These are phyloP conservation scores for Xylota sylvarum DNA, from an alignment of 2,888 invertebrate species.

Conservation along the genomic window DNA sequence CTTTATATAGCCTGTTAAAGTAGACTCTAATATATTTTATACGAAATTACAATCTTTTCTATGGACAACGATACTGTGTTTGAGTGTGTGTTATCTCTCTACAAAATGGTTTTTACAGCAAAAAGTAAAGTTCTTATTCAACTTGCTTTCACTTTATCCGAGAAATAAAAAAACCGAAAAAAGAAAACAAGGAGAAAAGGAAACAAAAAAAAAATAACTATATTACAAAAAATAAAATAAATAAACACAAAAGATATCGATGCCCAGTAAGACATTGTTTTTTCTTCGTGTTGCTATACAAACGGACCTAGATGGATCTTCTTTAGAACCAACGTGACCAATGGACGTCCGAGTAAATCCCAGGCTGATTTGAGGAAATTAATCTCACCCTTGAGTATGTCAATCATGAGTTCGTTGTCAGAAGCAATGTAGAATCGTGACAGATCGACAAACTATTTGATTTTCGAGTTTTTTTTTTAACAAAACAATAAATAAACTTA, in stretches of 20 bases:
- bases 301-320: slow-evolving; percentile 93
- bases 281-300: slow-evolving; percentile 65
- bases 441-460: slow-evolving; percentile 96
- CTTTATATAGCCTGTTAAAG: no score
- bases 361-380: slow-evolving; percentile 99
- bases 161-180: slow-evolving; percentile 68
- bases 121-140: not conserved
- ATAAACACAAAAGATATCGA: slow-evolving; percentile 51
- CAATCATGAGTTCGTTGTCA: slow-evolving; percentile 98
- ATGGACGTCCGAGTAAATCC: slow-evolving; percentile 98
- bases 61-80: slow-evolving; percentile 17
- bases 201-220: slow-evolving; percentile 78
- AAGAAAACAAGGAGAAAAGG: slow-evolving; percentile 73
- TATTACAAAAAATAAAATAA: slow-evolving; percentile 18
- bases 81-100: not conserved
- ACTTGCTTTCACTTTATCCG: slow-evolving; percentile 69
- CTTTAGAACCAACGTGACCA: slow-evolving; percentile 95
- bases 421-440: slow-evolving; percentile 99
- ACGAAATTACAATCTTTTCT: not conserved
- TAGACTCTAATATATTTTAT: not conserved
- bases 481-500: slow-evolving; percentile 50
- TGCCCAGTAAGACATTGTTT: slow-evolving; percentile 20
- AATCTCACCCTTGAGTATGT: slow-evolving; percentile 98
- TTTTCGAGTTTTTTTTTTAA: slow-evolving; percentile 44
- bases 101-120: slow-evolving; percentile 6